Percentiles rank a stretch among this genome's conserved stretches.
Evolutionary conservation across 92 coral and sea anemone genomes (phyloP).

Genomic region (Umimayanthus kanabou): DNA sequence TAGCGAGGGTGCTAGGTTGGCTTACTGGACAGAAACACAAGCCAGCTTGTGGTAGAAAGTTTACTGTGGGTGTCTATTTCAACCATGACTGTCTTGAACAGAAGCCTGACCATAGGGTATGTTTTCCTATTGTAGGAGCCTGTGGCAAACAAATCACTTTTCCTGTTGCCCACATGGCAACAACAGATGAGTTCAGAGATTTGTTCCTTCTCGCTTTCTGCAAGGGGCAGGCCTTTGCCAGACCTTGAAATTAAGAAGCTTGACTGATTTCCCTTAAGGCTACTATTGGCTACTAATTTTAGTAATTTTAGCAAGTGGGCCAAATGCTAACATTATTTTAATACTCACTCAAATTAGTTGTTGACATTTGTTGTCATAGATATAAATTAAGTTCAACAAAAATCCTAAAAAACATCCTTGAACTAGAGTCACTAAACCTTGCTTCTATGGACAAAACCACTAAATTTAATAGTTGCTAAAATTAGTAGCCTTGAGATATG

Average conservation of each 20-base stretch:
- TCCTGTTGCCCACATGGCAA: conserved; percentile 36
- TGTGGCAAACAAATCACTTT: conserved; percentile 43
- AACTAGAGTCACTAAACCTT: conserved; percentile 15
- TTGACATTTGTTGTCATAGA: conserved; percentile 13
- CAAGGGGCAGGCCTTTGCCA: conserved; percentile 31
- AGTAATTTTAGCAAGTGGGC: conserved; percentile 13
- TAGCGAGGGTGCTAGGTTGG: conserved; percentile 45
- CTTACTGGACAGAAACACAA: conserved; percentile 46
- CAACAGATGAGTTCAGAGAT: conserved; percentile 22
- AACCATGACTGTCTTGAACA: conserved; percentile 42
- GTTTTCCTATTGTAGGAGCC: conserved; percentile 44
- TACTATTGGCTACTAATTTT: conserved; percentile 12
- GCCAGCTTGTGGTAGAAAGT: conserved; percentile 26
- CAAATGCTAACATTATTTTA: not conserved
- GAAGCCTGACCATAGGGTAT: conserved; percentile 42
- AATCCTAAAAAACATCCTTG: conserved; percentile 13
- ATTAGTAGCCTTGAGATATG: conserved; percentile 8
- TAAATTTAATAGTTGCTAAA: conserved; percentile 4
- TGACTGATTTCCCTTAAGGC: conserved; percentile 21
- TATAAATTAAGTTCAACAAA: conserved; percentile 16
- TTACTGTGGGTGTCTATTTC: conserved; percentile 36
- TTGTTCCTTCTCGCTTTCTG: conserved; percentile 40
- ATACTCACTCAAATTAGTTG: not conserved
- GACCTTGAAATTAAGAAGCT: conserved; percentile 25
- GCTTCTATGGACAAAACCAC: conserved; percentile 24